A percentile compares a stretch with the other conserved stretches of the same genome.
These are phyloP conservation scores for Barypeithes pellucidus DNA, from an alignment of 2,888 invertebrate genomes.

Conservation along the genomic window DNA sequence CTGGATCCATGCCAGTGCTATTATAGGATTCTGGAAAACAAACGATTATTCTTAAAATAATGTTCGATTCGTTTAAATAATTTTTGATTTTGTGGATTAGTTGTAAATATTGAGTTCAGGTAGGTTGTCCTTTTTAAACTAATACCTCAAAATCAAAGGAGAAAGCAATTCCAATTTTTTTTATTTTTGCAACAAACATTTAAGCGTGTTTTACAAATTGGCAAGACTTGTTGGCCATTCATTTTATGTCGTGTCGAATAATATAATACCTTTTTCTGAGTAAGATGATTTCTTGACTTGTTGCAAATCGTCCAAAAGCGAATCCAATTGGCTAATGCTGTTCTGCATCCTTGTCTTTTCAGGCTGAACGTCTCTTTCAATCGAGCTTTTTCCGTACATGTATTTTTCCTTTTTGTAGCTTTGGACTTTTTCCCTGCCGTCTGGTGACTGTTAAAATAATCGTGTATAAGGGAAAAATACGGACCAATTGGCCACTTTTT, in stretches of 20 bases:
- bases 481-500: too few species aligned
- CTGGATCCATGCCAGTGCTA: constrained; percentile 67
- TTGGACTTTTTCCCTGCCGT: constrained; percentile 67
- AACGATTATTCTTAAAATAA: constrained; percentile 54
- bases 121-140: constrained; percentile 1
- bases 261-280: constrained; percentile 60
- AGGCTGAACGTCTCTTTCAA: constrained; percentile 58
- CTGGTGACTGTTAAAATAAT: constrained; percentile 66
- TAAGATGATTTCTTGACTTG: constrained; percentile 67
- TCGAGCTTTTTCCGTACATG: constrained; percentile 63
- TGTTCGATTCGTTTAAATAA: constrained; percentile 30
- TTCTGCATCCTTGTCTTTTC: constrained; percentile 70
- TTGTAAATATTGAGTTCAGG: constrained; percentile 5
- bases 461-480: not conserved
- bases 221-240: too few species aligned
- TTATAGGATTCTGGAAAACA: constrained; percentile 67
- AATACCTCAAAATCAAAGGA: too few species aligned
- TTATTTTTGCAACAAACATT: too few species aligned
- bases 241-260: too few species aligned
- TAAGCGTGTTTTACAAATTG: too few species aligned
- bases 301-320: constrained; percentile 82
- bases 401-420: constrained; percentile 69
- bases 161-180: too few species aligned
- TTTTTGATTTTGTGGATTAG: not conserved
- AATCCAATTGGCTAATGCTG: constrained; percentile 84